Evolutionary conservation across 2,888 invertebrate species (phyloP).

Genomic region (Cephus pygmeus): DNA sequence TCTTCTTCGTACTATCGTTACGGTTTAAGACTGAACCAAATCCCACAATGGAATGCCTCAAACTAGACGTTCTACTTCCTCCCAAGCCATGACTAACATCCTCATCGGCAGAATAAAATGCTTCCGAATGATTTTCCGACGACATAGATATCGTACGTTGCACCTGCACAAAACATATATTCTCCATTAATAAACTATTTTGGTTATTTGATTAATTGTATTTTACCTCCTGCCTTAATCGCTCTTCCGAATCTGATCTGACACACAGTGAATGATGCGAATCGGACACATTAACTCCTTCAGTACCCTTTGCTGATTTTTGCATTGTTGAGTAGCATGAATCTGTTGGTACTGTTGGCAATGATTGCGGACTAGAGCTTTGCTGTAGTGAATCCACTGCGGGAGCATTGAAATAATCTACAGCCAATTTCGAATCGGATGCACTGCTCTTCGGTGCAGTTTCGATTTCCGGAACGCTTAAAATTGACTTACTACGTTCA

Average conservation of each 20-base stretch:
- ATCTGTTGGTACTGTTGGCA: slow-evolving; percentile 52
- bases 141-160: slow-evolving; percentile 89
- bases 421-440: slow-evolving; percentile 86
- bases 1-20: slow-evolving; percentile 67
- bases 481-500: slow-evolving; percentile 66
- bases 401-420: slow-evolving; percentile 75
- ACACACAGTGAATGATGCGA: slow-evolving; percentile 76
- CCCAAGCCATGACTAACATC: slow-evolving; percentile 73
- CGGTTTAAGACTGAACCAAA: slow-evolving; percentile 67
- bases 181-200: slow-evolving; percentile 2
- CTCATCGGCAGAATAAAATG: slow-evolving; percentile 94
- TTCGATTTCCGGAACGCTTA: slow-evolving; percentile 68
- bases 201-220: neutral
- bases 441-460: slow-evolving; percentile 81
- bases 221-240: slow-evolving; percentile 69
- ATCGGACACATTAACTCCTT: slow-evolving; percentile 72
- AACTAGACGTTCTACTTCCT: slow-evolving; percentile 76
- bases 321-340: slow-evolving; percentile 54
- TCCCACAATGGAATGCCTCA: slow-evolving; percentile 76
- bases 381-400: slow-evolving; percentile 53
- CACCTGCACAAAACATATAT: slow-evolving; percentile 61
- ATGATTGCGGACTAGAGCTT: slow-evolving; percentile 52
- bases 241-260: slow-evolving; percentile 72
- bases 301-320: slow-evolving; percentile 65
- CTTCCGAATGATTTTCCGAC: slow-evolving; percentile 91